Conservation (phyloP, 2,113 vertebrate species). For the Bombycilla garrulus region DNA sequence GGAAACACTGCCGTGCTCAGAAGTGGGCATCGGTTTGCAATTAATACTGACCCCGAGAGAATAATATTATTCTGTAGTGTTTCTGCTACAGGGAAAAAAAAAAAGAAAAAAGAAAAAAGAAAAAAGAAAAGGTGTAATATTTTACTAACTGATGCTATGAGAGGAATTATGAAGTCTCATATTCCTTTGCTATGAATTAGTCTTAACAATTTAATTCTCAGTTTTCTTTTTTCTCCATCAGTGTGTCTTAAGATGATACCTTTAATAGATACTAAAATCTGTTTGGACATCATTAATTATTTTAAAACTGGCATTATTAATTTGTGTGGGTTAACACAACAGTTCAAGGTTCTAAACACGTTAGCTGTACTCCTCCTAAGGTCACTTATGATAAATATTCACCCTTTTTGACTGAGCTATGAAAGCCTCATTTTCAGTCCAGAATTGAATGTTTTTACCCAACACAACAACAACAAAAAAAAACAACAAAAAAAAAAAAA, state of each 20-base stretch:
- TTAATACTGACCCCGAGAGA: neutral
- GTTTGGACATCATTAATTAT: neutral
- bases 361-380: conserved; percentile 5
- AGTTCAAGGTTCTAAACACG: neutral
- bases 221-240: neutral
- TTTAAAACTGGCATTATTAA: conserved; percentile 27
- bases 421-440: neutral
- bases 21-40: neutral
- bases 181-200: conserved; percentile 46
- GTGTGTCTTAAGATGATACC: neutral
- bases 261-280: conserved; percentile 16
- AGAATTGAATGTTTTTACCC: neutral
- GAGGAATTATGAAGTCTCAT: conserved; percentile 18
- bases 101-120: neutral
- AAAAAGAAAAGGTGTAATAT: neutral
- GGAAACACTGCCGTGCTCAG: neutral
- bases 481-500: neutral
- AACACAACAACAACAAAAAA: neutral
- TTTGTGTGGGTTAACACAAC: neutral
- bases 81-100: neutral
- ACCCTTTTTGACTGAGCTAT: neutral
- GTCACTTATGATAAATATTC: neutral
- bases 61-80: neutral
- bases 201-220: neutral
- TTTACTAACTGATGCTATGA: neutral